Percentiles rank a stretch among this genome's conserved stretches.
phyloP scores from a whole-genome alignment of 2,797 vertebrate species.

The Eremophila alpestris region DNA sequence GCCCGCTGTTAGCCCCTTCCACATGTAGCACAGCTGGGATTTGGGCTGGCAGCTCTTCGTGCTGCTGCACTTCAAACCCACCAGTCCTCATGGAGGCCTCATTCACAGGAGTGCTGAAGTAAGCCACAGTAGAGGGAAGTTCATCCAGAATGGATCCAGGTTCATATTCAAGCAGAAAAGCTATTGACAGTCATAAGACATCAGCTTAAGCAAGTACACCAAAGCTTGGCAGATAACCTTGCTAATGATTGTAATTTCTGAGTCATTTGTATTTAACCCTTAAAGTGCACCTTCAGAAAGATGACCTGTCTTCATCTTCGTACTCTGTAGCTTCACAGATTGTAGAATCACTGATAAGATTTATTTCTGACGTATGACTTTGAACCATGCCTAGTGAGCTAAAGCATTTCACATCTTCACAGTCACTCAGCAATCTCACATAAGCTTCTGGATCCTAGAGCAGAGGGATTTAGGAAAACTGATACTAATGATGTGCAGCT shows the following conservation, averaged over 20 bases:
- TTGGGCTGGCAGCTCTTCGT: background rate
- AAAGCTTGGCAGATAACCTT: background rate
- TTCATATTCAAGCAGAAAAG: background rate
- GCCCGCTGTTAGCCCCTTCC: no score
- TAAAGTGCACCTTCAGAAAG: background rate
- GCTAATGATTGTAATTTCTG: background rate
- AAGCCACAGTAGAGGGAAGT: background rate
- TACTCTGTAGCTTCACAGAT: background rate
- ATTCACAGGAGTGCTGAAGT: background rate
- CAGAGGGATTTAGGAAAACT: background rate
- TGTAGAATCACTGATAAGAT: background rate
- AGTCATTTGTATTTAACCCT: background rate
- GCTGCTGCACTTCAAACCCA: background rate
- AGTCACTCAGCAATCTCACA: background rate
- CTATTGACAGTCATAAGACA: background rate
- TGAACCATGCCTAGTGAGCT: background rate
- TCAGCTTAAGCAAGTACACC: background rate
- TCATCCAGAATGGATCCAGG: background rate
- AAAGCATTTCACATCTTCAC: background rate
- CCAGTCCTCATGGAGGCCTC: fast-evolving
- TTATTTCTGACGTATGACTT: background rate
- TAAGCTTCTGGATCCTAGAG: background rate
- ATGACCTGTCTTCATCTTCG: background rate
- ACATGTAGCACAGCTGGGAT: background rate
- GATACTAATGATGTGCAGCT: background rate